Percentiles rank a stretch among this genome's conserved stretches.
Conservation (phyloP, 2,113 vertebrate genomes). For the Cyphotilapia sp. region DNA sequence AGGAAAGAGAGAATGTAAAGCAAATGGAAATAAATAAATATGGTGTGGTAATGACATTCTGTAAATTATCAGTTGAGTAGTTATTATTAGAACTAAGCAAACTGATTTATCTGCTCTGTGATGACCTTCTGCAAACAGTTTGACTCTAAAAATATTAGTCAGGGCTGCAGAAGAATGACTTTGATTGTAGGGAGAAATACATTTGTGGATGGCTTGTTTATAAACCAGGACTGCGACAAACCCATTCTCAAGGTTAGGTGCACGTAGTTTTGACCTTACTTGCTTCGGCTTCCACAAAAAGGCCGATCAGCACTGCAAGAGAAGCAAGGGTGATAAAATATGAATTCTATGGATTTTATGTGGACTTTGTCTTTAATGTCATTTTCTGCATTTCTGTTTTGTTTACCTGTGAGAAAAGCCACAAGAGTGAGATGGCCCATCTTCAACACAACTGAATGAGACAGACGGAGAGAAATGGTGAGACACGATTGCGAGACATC, state of each 20-base stretch:
- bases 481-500: background rate
- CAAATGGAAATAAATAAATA: background rate
- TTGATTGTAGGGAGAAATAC: background rate
- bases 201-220: background rate
- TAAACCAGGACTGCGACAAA: background rate
- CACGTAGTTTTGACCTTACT: slow-evolving; percentile 51
- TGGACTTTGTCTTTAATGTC: background rate
- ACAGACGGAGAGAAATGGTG: background rate
- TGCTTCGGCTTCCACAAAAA: slow-evolving; percentile 71
- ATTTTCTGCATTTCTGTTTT: background rate
- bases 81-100: background rate
- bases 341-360: background rate
- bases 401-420: slow-evolving; percentile 67
- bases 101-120: background rate
- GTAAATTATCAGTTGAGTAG: background rate
- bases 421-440: slow-evolving; percentile 58
- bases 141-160: background rate
- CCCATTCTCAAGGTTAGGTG: background rate
- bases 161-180: background rate
- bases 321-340: background rate
- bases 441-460: slow-evolving; percentile 36
- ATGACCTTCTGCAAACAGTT: background rate
- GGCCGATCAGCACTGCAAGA: slow-evolving; percentile 54
- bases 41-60: background rate
- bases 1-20: background rate